Evolutionary conservation across 2,888 invertebrate species (phyloP).

Genomic region (Seira sanloemensis): DNA sequence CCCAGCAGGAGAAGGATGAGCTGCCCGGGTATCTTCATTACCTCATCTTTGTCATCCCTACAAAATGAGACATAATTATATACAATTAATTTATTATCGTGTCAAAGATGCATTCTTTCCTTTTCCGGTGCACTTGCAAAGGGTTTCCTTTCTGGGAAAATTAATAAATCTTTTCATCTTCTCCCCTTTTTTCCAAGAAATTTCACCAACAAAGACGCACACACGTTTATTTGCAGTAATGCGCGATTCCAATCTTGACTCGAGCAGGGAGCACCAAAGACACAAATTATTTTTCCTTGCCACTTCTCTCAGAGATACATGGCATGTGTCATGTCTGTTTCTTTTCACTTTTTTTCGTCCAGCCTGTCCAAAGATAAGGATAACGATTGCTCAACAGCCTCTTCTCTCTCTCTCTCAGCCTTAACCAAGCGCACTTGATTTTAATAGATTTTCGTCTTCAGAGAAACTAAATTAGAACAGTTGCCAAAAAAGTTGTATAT

Average conservation of each 20-base stretch:
- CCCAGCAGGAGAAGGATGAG: slow-evolving; percentile 48
- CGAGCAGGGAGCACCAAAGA: too few species aligned
- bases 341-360: neutral
- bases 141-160: too few species aligned
- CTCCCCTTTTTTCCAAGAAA: too few species aligned
- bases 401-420: too few species aligned
- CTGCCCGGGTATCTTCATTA: slow-evolving; percentile 49
- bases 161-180: too few species aligned
- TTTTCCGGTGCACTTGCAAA: neutral
- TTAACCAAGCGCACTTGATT: too few species aligned
- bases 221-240: too few species aligned
- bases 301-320: too few species aligned
- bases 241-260: too few species aligned
- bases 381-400: too few species aligned
- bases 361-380: neutral
- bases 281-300: too few species aligned
- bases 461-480: neutral
- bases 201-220: too few species aligned
- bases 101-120: neutral
- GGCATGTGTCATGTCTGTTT: neutral
- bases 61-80: neutral
- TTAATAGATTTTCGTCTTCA: neutral
- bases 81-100: neutral
- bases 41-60: slow-evolving; percentile 50
- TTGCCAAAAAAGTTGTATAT: neutral